Conservation (phyloP, 2,797 vertebrate genomes). For the Pelodytes ibericus region DNA sequence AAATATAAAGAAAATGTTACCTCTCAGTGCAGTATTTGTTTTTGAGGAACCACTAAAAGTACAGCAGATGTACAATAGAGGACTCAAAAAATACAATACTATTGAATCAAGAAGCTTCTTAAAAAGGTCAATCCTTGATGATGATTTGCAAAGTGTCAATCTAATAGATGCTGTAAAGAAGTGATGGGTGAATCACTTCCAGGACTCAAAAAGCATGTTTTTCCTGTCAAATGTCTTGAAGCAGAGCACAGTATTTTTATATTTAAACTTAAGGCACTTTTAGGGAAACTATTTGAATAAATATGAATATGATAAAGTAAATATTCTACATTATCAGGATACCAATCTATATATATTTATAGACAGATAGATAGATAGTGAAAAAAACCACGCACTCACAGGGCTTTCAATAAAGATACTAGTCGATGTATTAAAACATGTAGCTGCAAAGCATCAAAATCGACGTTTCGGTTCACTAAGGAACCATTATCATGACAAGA, state of each 20-base stretch:
- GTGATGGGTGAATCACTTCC: constrained; percentile 7
- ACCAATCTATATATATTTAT: too few species aligned
- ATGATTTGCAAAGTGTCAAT: not conserved
- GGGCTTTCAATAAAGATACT: too few species aligned
- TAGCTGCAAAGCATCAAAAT: too few species aligned
- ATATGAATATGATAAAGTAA: not conserved
- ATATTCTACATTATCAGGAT: too few species aligned
- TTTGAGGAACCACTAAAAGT: too few species aligned
- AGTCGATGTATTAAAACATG: too few species aligned
- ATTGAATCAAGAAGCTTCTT: constrained; percentile 1
- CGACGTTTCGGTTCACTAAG: too few species aligned
- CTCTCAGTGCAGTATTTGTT: too few species aligned
- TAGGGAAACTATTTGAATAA: not conserved
- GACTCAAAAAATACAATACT: constrained; percentile 1
- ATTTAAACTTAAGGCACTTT: constrained; percentile 8
- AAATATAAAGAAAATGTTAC: too few species aligned
- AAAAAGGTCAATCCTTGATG: constrained; percentile 1
- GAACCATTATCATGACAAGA: too few species aligned
- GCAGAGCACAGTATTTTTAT: not conserved
- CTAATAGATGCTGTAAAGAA: not conserved
- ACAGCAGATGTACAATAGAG: not conserved
- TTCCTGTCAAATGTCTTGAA: not conserved
- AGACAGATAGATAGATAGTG: too few species aligned
- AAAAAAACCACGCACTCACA: too few species aligned
- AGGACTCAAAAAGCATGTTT: not conserved